Evolutionary conservation across 2,113 vertebrate genomes (phyloP).

Genomic region (Python bivittatus): DNA sequence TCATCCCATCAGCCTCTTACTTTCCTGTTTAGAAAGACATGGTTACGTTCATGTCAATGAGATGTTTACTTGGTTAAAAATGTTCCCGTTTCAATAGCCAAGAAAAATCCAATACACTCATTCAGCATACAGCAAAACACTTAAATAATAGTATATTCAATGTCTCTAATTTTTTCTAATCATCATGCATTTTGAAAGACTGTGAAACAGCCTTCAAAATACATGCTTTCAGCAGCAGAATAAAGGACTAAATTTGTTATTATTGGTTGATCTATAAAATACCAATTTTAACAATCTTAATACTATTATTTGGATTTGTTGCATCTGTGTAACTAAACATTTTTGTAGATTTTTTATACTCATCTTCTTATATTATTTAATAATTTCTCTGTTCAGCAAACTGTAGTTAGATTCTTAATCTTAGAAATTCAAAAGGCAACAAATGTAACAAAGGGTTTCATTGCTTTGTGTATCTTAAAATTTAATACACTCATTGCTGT

Average conservation of each 20-base stretch:
- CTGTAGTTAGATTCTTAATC: constrained; percentile 6
- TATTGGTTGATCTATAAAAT: not conserved
- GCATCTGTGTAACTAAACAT: constrained; percentile 2
- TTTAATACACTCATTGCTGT: not conserved
- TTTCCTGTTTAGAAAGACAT: constrained; percentile 53
- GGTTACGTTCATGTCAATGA: constrained; percentile 69
- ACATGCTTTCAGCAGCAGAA: constrained; percentile 10
- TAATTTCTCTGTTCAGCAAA: constrained; percentile 45
- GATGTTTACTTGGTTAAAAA: constrained; percentile 29
- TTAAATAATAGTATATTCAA: not conserved
- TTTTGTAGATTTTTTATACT: not conserved
- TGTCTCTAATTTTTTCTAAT: not conserved
- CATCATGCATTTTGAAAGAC: not conserved
- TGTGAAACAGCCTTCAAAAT: not conserved
- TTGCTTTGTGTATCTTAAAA: not conserved
- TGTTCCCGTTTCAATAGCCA: constrained; percentile 55
- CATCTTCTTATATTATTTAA: constrained; percentile 17
- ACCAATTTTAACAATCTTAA: not conserved
- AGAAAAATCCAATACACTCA: constrained; percentile 56
- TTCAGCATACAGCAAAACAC: constrained; percentile 49
- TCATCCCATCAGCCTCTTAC: constrained; percentile 31
- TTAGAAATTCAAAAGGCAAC: not conserved
- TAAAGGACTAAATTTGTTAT: constrained; percentile 8
- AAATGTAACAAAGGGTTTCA: constrained; percentile 1
- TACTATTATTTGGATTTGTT: constrained; percentile 3